A percentile compares a stretch with the other conserved stretches of the same genome.
phyloP scores from a whole-genome alignment of 2,797 vertebrate species.

The Melanotaenia pygmaea region DNA sequence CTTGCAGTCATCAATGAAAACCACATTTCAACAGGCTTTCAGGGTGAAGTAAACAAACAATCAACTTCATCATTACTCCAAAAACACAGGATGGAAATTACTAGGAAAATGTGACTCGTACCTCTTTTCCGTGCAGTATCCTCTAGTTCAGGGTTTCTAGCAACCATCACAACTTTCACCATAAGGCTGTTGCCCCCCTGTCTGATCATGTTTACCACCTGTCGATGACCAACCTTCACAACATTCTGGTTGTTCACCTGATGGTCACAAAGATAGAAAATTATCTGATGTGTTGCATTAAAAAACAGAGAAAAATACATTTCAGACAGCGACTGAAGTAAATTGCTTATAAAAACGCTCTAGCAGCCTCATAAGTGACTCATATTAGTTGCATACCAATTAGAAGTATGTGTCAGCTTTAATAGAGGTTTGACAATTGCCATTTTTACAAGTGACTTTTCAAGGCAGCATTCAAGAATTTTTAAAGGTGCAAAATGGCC shows the following conservation, averaged over 20 bases:
- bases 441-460: conserved; percentile 45
- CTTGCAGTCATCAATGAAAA: conserved; percentile 57
- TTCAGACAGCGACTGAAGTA: conserved; percentile 30
- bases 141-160: conserved; percentile 92
- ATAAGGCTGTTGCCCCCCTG: conserved; percentile 94
- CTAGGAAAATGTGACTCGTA: conserved; percentile 43
- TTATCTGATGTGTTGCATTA: background rate
- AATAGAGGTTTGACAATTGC: conserved; percentile 54
- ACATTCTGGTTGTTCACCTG: conserved; percentile 95
- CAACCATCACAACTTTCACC: conserved; percentile 97
- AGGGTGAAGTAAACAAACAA: conserved; percentile 56
- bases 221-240: conserved; percentile 94
- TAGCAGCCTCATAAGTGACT: conserved; percentile 60
- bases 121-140: conserved; percentile 91
- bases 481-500: conserved; percentile 42
- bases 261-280: conserved; percentile 8
- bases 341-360: conserved; percentile 45
- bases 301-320: background rate
- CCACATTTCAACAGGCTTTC: conserved; percentile 44
- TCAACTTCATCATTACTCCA: conserved; percentile 33
- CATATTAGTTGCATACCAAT: conserved; percentile 68
- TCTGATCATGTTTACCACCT: conserved; percentile 96
- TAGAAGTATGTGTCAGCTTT: conserved; percentile 57
- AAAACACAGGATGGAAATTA: conserved; percentile 27
- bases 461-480: conserved; percentile 16